phyloP scores from a whole-genome alignment of 2,888 invertebrate genomes.

The Eristalis pertinax region DNA sequence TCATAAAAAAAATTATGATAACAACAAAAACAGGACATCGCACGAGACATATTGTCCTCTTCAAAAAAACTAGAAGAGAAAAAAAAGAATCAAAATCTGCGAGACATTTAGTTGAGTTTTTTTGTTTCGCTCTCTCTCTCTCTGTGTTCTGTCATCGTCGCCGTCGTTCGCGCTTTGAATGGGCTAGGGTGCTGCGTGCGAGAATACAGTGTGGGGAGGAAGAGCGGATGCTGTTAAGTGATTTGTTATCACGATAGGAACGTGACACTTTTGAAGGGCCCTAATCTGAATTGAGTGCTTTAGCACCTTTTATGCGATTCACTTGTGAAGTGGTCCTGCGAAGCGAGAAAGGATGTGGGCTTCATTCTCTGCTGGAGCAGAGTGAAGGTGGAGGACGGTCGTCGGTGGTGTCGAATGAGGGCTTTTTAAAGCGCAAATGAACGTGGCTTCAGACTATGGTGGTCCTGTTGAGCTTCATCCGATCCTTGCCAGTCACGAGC shows the following conservation, averaged over 20 bases:
- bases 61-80: neutral
- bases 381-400: too few species aligned
- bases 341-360: too few species aligned
- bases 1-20: slow-evolving; percentile 22
- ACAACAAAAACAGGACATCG: slow-evolving; percentile 40
- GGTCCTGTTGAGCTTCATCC: too few species aligned
- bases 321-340: neutral
- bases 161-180: neutral
- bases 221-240: slow-evolving; percentile 14
- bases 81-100: neutral
- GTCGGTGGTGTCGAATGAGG: neutral
- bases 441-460: too few species aligned
- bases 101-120: slow-evolving; percentile 23
- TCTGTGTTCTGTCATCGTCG: neutral
- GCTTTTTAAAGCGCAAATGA: too few species aligned
- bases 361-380: too few species aligned
- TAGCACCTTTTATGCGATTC: slow-evolving; percentile 7
- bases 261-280: neutral
- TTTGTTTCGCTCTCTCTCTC: neutral
- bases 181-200: neutral
- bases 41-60: slow-evolving; percentile 45
- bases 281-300: neutral
- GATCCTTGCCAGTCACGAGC: too few species aligned
- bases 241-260: slow-evolving; percentile 7
- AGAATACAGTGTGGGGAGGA: slow-evolving; percentile 15